phyloP scores from a whole-genome alignment of 2,113 vertebrate species.

The Malurus elegans region DNA sequence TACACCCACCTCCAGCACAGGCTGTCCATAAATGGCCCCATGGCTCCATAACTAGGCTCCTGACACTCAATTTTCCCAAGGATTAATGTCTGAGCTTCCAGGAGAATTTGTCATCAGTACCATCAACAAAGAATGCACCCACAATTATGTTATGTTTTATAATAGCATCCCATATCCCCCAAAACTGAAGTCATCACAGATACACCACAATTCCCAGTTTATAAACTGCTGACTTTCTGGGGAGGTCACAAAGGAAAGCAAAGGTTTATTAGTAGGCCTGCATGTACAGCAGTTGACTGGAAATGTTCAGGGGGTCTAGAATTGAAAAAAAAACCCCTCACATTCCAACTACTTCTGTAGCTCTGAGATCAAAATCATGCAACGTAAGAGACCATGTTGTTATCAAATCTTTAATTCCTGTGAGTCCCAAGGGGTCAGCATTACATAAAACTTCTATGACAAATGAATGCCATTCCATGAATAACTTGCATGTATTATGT shows the following conservation, averaged over 20 bases:
- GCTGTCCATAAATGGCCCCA: background rate
- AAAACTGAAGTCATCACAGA: background rate
- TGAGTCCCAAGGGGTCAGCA: background rate
- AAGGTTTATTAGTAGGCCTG: background rate
- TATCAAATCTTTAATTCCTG: background rate
- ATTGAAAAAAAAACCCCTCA: background rate
- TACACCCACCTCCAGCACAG: background rate
- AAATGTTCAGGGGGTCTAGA: background rate
- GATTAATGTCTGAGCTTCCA: background rate
- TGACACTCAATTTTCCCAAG: background rate
- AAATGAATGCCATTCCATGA: slow-evolving; percentile 13
- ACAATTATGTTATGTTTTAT: background rate
- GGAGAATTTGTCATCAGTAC: background rate
- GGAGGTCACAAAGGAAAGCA: background rate
- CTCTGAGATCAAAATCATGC: background rate
- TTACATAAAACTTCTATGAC: background rate
- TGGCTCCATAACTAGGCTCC: background rate
- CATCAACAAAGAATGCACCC: background rate
- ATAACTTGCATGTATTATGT: slow-evolving; percentile 29
- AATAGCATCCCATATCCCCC: background rate
- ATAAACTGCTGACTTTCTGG: background rate
- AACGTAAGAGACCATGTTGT: background rate
- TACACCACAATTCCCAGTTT: fast-evolving
- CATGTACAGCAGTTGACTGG: background rate
- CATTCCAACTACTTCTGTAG: background rate